These are phyloP conservation scores for Macquaria ambigua DNA, from an alignment of 2,113 vertebrate genomes.

Conservation along the genomic window DNA sequence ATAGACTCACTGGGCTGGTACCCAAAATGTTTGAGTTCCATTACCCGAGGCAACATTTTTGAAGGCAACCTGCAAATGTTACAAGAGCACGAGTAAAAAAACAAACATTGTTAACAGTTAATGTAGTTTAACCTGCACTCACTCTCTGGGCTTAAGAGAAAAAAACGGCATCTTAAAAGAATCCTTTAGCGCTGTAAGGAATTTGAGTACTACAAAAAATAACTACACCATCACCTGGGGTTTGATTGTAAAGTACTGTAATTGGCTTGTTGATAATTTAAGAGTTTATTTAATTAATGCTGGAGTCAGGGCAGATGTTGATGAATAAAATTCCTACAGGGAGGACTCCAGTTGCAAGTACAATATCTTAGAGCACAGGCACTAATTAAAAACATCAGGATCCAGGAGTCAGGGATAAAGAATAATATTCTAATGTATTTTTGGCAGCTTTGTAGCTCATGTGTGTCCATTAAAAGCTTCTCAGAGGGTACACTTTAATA, in stretches of 20 bases:
- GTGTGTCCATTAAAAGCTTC: slow-evolving; percentile 40
- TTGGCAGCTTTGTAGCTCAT: slow-evolving; percentile 47
- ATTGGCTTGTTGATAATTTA: slow-evolving; percentile 67
- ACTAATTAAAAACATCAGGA: slow-evolving; percentile 73
- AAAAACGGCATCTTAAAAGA: slow-evolving; percentile 26
- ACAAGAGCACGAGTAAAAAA: neutral
- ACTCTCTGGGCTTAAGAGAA: slow-evolving; percentile 8
- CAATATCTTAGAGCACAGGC: slow-evolving; percentile 55
- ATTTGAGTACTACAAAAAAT: slow-evolving; percentile 35
- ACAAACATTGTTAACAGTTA: slow-evolving; percentile 4
- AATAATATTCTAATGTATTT: slow-evolving; percentile 55
- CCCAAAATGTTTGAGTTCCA: slow-evolving; percentile 56
- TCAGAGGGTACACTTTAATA: slow-evolving; percentile 28
- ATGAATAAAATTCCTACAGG: slow-evolving; percentile 66
- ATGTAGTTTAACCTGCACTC: slow-evolving; percentile 7
- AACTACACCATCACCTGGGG: slow-evolving; percentile 56
- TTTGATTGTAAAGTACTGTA: slow-evolving; percentile 50
- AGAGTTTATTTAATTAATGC: slow-evolving; percentile 69
- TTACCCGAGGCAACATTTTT: slow-evolving; percentile 56
- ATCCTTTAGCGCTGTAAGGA: slow-evolving; percentile 15
- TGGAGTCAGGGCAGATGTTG: slow-evolving; percentile 67
- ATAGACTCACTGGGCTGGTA: slow-evolving; percentile 57
- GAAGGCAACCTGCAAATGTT: slow-evolving; percentile 48
- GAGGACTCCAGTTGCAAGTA: slow-evolving; percentile 53
- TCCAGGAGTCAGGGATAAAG: slow-evolving; percentile 48